Conservation (phyloP, 2,797 vertebrate species). For the Muscicapa striata region DNA sequence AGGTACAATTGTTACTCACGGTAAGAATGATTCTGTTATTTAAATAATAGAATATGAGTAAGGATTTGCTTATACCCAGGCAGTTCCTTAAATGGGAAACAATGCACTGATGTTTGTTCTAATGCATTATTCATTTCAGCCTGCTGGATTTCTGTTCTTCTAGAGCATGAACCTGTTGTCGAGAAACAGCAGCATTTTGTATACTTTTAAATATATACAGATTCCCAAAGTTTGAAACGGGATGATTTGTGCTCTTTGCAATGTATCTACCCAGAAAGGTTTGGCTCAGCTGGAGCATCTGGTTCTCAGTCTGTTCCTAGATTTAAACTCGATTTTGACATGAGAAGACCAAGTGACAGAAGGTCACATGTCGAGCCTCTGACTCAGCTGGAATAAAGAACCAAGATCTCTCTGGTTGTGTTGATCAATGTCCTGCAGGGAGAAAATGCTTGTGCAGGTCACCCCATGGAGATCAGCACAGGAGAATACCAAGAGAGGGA, state of each 20-base stretch:
- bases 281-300: conserved; percentile 34
- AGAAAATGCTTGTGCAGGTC: not conserved
- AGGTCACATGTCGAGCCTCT: conserved; percentile 9
- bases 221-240: conserved; percentile 46
- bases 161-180: conserved; percentile 24
- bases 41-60: conserved; percentile 22
- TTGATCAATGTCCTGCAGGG: not conserved
- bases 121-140: conserved; percentile 63
- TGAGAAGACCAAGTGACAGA: conserved; percentile 11
- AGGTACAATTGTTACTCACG: not conserved
- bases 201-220: conserved; percentile 54
- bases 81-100: conserved; percentile 69
- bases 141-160: conserved; percentile 48
- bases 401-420: not conserved
- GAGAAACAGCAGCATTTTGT: conserved; percentile 51
- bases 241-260: conserved; percentile 49
- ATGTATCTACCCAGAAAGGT: conserved; percentile 34
- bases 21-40: conserved; percentile 9
- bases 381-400: conserved; percentile 8
- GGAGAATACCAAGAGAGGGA: not conserved
- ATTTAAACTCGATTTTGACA: conserved; percentile 28
- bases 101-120: conserved; percentile 54
- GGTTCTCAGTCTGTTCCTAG: not conserved
- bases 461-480: not conserved
- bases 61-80: conserved; percentile 56